Evolutionary conservation across 2,888 invertebrate genomes (phyloP), one percentile per base, ranked within the genome.

Genomic region (Lottia gigantea): DNA sequence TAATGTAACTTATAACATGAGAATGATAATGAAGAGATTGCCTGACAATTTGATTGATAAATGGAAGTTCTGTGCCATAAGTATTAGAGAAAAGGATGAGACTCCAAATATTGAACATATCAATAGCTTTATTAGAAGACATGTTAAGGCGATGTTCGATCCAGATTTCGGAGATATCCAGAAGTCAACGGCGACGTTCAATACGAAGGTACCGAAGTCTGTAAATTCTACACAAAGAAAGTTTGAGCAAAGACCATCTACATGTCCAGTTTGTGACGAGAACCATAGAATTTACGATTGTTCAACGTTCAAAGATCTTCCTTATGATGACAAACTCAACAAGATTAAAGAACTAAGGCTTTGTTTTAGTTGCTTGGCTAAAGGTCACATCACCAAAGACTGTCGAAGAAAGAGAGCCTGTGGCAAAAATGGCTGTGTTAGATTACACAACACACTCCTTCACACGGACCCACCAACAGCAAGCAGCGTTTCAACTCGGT

Each of bases 121-220:
- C 23, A 67, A 19, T 23, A 49, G 40, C 6, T 71, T 71, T 45
- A 15, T 71, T 15, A 16, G 71, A 12, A 63, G 67, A 55, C 16
- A 49, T 11, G 71, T 71, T n/a, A 49, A 64, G 45, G 67, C 67
- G 4, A 64, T 67, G 25, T 71, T 67, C 63, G 71, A 71, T 40
- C 71, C 67, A 19, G 71, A 71, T 26, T 71, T 71, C 40, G 70
- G 70, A 16, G 70, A 70, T 40, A 14, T 70, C 3, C 46, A 68
- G n/a, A 55, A 55, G 55, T n/a, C 55, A 55, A 40, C 40, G 40
- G 7, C 40, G 40, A 40, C 40, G 6, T 40, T 40, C 40, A 40
- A 40, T 40, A 40, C 40, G 40, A 40, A 40, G 40, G 7, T 40
- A 31, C 31, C 31, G 6, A 31, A 31, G 31, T 4, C 31, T 31